Percentiles rank a stretch among this genome's conserved stretches.
phyloP scores from a whole-genome alignment of 2,888 invertebrate genomes.

The Platypus cylindrus region DNA sequence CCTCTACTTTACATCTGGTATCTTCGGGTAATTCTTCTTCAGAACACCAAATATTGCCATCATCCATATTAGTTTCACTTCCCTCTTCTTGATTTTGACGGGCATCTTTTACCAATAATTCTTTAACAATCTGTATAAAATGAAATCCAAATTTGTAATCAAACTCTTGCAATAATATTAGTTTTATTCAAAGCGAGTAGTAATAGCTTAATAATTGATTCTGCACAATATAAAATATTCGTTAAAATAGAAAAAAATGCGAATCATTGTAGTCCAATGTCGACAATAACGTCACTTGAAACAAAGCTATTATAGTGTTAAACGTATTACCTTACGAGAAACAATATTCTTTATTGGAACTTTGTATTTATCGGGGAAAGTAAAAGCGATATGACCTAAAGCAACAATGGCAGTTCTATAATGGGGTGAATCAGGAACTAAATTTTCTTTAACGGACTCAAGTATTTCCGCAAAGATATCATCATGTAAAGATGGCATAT shows the following conservation, averaged over 20 bases:
- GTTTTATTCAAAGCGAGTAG: background rate
- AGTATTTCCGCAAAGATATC: slow-evolving; percentile 72
- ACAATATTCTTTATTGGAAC: slow-evolving; percentile 89
- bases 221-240: background rate
- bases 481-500: slow-evolving; percentile 59
- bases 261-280: too few species aligned
- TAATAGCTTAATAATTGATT: background rate
- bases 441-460: slow-evolving; percentile 62
- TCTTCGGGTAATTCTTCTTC: slow-evolving; percentile 83
- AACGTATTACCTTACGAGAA: slow-evolving; percentile 71
- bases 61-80: slow-evolving; percentile 26
- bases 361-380: slow-evolving; percentile 81
- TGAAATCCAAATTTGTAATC: slow-evolving; percentile 2
- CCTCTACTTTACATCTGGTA: slow-evolving; percentile 85
- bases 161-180: background rate
- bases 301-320: slow-evolving; percentile 4
- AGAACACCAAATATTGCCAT: slow-evolving; percentile 53
- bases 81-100: slow-evolving; percentile 33
- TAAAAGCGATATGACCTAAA: slow-evolving; percentile 86
- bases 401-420: slow-evolving; percentile 91
- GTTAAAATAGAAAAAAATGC: too few species aligned
- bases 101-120: slow-evolving; percentile 74
- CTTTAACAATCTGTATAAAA: slow-evolving; percentile 70
- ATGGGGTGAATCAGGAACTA: slow-evolving; percentile 62
- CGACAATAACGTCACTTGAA: too few species aligned